A percentile compares a stretch with the other conserved stretches of the same genome.
These are phyloP conservation scores for Pherbina coryleti DNA, from an alignment of 2,888 invertebrate species.

Conservation along the genomic window DNA sequence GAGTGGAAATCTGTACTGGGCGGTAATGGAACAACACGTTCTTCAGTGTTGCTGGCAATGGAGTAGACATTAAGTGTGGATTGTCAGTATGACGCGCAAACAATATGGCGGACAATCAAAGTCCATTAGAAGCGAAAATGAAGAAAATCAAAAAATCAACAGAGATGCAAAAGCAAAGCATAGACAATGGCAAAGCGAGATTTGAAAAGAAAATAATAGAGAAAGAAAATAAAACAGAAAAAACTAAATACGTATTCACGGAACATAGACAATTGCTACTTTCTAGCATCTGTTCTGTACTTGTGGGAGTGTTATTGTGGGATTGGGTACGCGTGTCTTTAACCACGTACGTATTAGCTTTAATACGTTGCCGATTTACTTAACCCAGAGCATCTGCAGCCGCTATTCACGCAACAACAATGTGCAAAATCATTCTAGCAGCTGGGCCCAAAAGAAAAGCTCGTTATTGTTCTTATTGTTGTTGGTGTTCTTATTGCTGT, in stretches of 20 bases:
- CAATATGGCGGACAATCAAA: conserved; percentile 16
- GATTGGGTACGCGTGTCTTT: neutral
- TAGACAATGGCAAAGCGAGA: neutral
- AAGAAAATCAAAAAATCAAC: conserved; percentile 1
- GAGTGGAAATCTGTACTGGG: neutral
- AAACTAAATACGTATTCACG: neutral
- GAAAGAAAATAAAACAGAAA: neutral
- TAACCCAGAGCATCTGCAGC: neutral
- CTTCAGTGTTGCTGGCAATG: neutral
- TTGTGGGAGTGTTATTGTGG: neutral
- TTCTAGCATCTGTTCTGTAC: no score
- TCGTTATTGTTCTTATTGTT: neutral
- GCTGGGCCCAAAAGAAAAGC: neutral
- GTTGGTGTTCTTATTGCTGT: no score
- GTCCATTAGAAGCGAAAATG: conserved; percentile 15
- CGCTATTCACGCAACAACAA: neutral
- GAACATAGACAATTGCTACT: neutral
- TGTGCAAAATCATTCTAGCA: neutral
- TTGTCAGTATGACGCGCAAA: neutral
- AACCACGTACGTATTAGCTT: conserved; percentile 15
- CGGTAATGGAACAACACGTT: neutral
- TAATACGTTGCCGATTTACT: conserved; percentile 14
- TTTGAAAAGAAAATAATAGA: neutral
- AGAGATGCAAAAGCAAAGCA: neutral
- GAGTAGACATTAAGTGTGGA: neutral